Base-by-base conservation (phyloP, 2,797 vertebrate species). In the Melanotaenia boesemani region DNA sequence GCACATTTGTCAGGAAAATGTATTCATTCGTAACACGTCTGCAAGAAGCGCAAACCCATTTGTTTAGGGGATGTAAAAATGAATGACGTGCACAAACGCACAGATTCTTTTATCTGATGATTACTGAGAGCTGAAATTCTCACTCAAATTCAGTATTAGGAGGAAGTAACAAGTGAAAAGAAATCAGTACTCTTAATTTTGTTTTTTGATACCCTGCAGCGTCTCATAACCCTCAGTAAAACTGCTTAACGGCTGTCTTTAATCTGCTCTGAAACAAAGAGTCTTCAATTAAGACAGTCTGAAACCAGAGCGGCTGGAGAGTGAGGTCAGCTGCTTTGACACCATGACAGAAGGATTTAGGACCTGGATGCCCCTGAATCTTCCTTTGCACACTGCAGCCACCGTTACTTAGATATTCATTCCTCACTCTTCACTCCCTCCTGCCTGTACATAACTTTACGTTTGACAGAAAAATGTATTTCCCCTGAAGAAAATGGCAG, bases 231-330 rank as follows among this genome's bases (percentile, higher is more conserved):
- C 63, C 58, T 70, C 64, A 12, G 20, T 26, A 24, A 74, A 80
- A 57, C 69, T 71, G 74, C 72, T 82, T 65, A 71, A 55, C 62
- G 48, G 12, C 20, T n/a, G n/a, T 50, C 59, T 80, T 86, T 63
- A 89, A 88, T 88, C 77, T 62, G 61, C 77, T 70, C 52, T 28
- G 63, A 81, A 76, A 90, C 79, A 79, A 83, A 87, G 69, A 75
- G 50, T 79, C 79, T 76, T 77, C 79, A 78, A 67, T 86, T 74
- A 67, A 74, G 80, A 63, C 3, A 1, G 73, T 70, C 68, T 79
- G 52, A 66, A 79, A 63, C 18, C 70, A 50, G 67, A 63, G 69
- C 34, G 55, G 46, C 74, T 76, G 80, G 54, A 64, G 70, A 52
- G 71, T 8, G 81, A 87, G 88, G 84, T 89, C 86, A 83, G 75